A percentile compares a stretch with the other conserved stretches of the same genome.
Evolutionary conservation across 2,797 vertebrate species (phyloP).

Genomic region (Platyrinchus mystaceus): DNA sequence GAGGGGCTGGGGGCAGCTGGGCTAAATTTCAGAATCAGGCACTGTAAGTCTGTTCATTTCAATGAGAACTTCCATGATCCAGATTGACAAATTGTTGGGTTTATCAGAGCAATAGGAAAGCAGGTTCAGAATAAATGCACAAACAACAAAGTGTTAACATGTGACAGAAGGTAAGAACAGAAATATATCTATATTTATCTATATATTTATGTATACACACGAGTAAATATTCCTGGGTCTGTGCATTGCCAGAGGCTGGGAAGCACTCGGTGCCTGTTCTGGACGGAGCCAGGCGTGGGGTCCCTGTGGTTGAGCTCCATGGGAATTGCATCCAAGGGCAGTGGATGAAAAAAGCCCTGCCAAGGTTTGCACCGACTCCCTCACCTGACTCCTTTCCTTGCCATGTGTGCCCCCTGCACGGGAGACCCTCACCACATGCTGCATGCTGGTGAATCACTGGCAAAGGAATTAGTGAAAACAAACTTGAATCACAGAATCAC

Average conservation of each 20-base stretch:
- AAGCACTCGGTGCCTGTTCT: no score
- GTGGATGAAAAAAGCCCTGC: neutral
- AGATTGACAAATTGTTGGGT: neutral
- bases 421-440: neutral
- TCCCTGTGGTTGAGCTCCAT: constrained; percentile 88
- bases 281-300: neutral
- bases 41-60: neutral
- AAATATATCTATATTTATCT: neutral
- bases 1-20: neutral
- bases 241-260: no score
- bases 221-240: no score
- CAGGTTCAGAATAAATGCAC: neutral
- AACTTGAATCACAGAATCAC: neutral
- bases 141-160: neutral
- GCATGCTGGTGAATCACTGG: neutral
- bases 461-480: neutral
- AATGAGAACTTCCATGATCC: fast-evolving
- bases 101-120: neutral
- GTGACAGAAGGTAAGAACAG: neutral
- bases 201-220: no score
- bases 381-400: neutral
- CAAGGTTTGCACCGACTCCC: neutral
- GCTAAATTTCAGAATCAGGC: neutral
- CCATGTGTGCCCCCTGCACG: neutral
- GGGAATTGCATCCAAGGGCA: constrained; percentile 82